Conservation (phyloP, 2,113 vertebrate genomes). For the Clarias magur region DNA sequence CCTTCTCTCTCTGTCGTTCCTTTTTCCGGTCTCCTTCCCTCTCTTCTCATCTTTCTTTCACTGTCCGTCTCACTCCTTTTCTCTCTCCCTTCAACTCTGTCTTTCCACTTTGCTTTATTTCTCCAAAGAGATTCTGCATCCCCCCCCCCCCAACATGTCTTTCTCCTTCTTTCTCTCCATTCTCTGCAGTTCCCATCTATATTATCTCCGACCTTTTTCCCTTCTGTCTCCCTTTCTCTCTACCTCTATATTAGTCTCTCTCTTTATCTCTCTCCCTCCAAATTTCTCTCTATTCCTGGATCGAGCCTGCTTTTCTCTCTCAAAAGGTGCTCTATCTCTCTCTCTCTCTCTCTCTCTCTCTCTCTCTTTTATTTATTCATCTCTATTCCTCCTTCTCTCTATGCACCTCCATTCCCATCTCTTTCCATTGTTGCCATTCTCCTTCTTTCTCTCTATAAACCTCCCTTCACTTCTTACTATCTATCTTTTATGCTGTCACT, state of each 20-base stretch:
- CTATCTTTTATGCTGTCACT: too few species aligned
- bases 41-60: too few species aligned
- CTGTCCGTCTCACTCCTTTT: too few species aligned
- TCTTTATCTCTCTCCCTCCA: not conserved
- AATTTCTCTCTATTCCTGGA: too few species aligned
- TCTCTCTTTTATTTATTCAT: not conserved
- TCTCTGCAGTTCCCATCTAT: not conserved
- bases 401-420: not conserved
- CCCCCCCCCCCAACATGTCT: not conserved
- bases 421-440: not conserved
- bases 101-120: too few species aligned
- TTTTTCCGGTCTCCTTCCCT: not conserved
- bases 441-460: not conserved
- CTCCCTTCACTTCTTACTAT: not conserved
- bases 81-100: too few species aligned
- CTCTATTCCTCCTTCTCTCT: not conserved
- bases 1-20: not conserved
- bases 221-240: not conserved
- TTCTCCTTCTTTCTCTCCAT: not conserved
- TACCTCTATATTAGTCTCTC: not conserved
- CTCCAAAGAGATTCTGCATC: too few species aligned
- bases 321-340: not conserved
- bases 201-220: not conserved
- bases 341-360: not conserved
- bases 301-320: too few species aligned